These are phyloP conservation scores for Ephialtes manifestator DNA, from an alignment of 2,888 invertebrate genomes.

Conservation along the genomic window DNA sequence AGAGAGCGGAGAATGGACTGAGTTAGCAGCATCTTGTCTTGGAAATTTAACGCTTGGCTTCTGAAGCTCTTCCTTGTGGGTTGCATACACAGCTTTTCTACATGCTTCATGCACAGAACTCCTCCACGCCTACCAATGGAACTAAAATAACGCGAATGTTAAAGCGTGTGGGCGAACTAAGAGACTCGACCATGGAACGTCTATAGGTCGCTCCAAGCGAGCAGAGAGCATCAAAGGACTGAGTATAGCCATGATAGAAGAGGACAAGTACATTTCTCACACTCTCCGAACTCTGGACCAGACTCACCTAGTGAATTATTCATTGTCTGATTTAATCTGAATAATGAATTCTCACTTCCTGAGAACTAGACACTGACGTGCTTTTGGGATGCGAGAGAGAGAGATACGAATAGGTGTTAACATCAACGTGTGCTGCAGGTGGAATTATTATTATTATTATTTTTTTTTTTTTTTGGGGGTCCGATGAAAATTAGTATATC, in stretches of 20 bases:
- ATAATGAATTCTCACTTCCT: conserved; percentile 44
- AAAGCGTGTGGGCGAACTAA: conserved; percentile 4
- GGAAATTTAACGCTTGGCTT: conserved; percentile 45
- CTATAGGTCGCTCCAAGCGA: conserved; percentile 7
- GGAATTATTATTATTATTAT: background rate
- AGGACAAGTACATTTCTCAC: conserved; percentile 5
- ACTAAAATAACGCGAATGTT: conserved; percentile 34
- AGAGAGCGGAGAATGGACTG: conserved; percentile 18
- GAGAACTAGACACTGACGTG: background rate
- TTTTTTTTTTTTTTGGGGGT: too few relatives aligned
- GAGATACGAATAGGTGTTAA: background rate
- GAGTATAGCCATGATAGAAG: conserved; percentile 7
- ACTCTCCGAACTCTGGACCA: conserved; percentile 21
- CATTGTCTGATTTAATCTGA: conserved; percentile 48
- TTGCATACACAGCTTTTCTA: background rate
- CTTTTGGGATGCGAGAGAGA: conserved; percentile 5
- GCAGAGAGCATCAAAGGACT: conserved; percentile 22
- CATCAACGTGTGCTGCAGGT: background rate
- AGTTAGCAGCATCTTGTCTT: conserved; percentile 35
- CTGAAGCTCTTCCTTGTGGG: background rate
- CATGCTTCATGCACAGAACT: background rate
- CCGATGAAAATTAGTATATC: background rate
- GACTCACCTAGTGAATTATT: conserved; percentile 38
- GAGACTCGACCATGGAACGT: conserved; percentile 4
- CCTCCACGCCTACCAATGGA: conserved; percentile 3